These are phyloP conservation scores for Stigmatopora nigra DNA, from an alignment of 2,113 vertebrate species.

Conservation along the genomic window DNA sequence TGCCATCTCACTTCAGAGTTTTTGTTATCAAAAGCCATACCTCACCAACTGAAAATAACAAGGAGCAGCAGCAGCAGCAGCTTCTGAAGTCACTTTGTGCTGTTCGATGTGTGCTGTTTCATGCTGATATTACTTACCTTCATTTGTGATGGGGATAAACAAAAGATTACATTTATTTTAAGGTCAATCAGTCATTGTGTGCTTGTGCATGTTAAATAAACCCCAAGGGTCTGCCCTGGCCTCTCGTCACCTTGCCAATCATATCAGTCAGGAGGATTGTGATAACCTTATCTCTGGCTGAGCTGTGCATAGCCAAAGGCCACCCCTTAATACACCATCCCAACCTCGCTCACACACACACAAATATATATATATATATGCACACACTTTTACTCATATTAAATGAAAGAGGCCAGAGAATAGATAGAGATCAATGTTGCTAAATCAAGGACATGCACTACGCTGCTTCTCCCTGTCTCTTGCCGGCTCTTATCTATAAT, in stretches of 20 bases:
- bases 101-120: slow-evolving; percentile 53
- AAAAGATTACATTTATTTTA: slow-evolving; percentile 59
- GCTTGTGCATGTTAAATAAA: slow-evolving; percentile 25
- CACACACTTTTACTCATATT: slow-evolving; percentile 42
- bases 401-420: slow-evolving; percentile 56
- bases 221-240: slow-evolving; percentile 41
- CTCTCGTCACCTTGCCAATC: slow-evolving; percentile 68
- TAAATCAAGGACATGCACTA: slow-evolving; percentile 68
- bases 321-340: slow-evolving; percentile 17
- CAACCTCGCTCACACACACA: slow-evolving; percentile 12
- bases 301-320: slow-evolving; percentile 57
- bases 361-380: too few relatives aligned
- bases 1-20: slow-evolving; percentile 35
- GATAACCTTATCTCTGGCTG: slow-evolving; percentile 67
- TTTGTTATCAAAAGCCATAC: slow-evolving; percentile 51
- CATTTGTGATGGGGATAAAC: slow-evolving; percentile 60
- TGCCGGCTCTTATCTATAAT: slow-evolving; percentile 67
- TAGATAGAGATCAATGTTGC: slow-evolving; percentile 60
- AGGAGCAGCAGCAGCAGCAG: slow-evolving; percentile 41
- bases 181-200: slow-evolving; percentile 37
- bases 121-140: slow-evolving; percentile 57
- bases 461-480: slow-evolving; percentile 60
- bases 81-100: slow-evolving; percentile 48
- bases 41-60: slow-evolving; percentile 52
- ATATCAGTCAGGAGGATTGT: slow-evolving; percentile 61